Base-by-base conservation (phyloP, 2,888 invertebrate species). In the Xanthia icteritia region DNA sequence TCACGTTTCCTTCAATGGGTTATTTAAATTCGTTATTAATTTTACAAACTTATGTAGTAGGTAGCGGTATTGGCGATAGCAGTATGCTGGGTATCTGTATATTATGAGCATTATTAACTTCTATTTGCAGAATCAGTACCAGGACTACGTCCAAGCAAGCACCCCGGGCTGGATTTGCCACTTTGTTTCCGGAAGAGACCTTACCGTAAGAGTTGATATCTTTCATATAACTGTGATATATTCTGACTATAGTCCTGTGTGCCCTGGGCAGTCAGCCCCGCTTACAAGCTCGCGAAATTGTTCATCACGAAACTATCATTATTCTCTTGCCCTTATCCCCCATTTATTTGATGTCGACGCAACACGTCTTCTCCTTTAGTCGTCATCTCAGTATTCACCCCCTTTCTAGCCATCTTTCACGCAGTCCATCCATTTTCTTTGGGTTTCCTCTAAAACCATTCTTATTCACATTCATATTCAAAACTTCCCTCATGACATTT, bases 141-240 rank as follows among this genome's bases (percentile, higher is more conserved):
- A 63, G 15, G 23, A 0, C 2, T 23, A 23, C 36, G 8, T 11
- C 5, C 13, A 17, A 39, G 15, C 36, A 20, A 61, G 20, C 3
- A 11, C 0, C 3, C 82, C 0, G 17, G 8, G 13, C 15, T 2
- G 2, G 61, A 64, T 36, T 36, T 72, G 31, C 74, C 76, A 0
- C 5, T 17, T n/a, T 86, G 88, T 77, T 31, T 73, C 36, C 58
- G 70, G 51, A 82, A 77, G 64, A 75, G n/a, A 63, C 68, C 76
- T 27, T 72, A 56, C 36, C 69, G 87, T 86, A 72, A 84, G 65
- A n/a, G 4, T n/a, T 67, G 15, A 20, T 45, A 65, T 45, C 20
- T 45, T 65, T 9, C 20, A 39, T n/a, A n/a, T n/a, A 36, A 13
- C 2, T 5, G 36, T 17, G 17, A 48, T 5, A 13, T 36, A 23